Percentiles rank a stretch among this genome's conserved stretches.
Conservation (phyloP, 2,797 vertebrate genomes). For the Nannoperca obscura region DNA sequence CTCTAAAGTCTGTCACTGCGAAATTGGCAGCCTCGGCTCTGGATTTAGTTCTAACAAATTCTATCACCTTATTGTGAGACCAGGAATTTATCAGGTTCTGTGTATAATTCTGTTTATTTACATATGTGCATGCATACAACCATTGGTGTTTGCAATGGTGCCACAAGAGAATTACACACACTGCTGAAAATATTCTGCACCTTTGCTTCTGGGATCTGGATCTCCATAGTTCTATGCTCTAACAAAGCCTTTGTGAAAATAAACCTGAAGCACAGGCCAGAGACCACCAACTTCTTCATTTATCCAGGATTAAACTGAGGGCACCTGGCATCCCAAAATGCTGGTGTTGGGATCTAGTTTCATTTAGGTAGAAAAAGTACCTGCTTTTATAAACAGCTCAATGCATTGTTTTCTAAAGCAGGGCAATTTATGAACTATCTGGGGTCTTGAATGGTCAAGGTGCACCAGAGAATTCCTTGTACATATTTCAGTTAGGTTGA, state of each 20-base stretch:
- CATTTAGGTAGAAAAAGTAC: constrained; percentile 57
- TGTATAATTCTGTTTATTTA: constrained; percentile 55
- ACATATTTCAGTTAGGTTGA: constrained; percentile 12
- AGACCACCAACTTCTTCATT: constrained; percentile 50
- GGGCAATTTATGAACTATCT: not conserved
- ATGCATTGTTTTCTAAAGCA: constrained; percentile 26
- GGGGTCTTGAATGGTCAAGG: constrained; percentile 4
- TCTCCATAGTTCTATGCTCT: constrained; percentile 49
- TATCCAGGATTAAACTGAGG: constrained; percentile 62
- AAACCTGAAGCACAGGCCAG: constrained; percentile 50
- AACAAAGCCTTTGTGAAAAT: constrained; percentile 77
- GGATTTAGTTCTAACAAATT: constrained; percentile 75
- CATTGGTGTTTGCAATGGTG: constrained; percentile 34
- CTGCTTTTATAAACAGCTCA: constrained; percentile 23
- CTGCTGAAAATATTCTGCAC: constrained; percentile 76
- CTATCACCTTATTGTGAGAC: constrained; percentile 74
- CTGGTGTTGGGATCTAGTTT: constrained; percentile 53
- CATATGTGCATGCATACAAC: constrained; percentile 29
- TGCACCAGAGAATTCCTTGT: constrained; percentile 9
- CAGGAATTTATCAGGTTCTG: constrained; percentile 50
- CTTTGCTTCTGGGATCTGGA: constrained; percentile 52
- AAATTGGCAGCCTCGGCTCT: constrained; percentile 39
- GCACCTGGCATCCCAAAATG: constrained; percentile 52
- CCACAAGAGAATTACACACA: constrained; percentile 68
- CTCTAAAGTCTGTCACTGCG: constrained; percentile 35